A percentile compares a stretch with the other conserved stretches of the same genome.
Conservation (phyloP, 2,888 invertebrate genomes). For the Nudaria mundana region DNA sequence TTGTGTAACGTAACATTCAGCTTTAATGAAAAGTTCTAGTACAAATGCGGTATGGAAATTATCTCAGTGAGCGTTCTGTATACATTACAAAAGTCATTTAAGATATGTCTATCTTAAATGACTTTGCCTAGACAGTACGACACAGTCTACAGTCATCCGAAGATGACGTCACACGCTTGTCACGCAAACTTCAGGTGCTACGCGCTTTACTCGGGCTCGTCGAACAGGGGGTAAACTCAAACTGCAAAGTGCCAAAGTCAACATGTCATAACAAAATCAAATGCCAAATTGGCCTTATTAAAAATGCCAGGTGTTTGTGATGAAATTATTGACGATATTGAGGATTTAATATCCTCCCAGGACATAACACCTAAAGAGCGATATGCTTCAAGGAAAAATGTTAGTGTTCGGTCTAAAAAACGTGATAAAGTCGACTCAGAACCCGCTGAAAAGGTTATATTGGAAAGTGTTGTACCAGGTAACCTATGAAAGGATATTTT, state of each 20-base stretch:
- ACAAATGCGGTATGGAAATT: no score
- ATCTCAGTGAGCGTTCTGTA: no score
- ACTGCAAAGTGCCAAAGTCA: neutral
- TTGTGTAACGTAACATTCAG: no score
- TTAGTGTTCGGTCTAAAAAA: constrained; percentile 84
- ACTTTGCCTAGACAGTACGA: no score
- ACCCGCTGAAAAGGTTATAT: constrained; percentile 67
- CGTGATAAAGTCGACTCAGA: constrained; percentile 51
- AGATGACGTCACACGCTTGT: no score
- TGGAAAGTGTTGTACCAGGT: constrained; percentile 83
- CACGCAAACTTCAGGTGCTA: no score
- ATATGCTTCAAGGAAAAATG: constrained; percentile 85
- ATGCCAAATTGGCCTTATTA: constrained; percentile 7
- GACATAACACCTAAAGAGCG: constrained; percentile 90
- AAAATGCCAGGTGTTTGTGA: constrained; percentile 82
- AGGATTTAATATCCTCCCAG: constrained; percentile 90
- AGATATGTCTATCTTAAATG: no score
- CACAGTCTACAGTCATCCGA: no score
- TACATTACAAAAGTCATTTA: no score
- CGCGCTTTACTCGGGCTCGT: no score
- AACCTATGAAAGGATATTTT: constrained; percentile 50
- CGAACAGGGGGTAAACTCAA: no score
- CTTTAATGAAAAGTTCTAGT: no score
- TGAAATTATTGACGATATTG: constrained; percentile 91
- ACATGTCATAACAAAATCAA: constrained; percentile 28